Conservation (phyloP, 2,888 invertebrate genomes). For the Resseliella maxima region DNA sequence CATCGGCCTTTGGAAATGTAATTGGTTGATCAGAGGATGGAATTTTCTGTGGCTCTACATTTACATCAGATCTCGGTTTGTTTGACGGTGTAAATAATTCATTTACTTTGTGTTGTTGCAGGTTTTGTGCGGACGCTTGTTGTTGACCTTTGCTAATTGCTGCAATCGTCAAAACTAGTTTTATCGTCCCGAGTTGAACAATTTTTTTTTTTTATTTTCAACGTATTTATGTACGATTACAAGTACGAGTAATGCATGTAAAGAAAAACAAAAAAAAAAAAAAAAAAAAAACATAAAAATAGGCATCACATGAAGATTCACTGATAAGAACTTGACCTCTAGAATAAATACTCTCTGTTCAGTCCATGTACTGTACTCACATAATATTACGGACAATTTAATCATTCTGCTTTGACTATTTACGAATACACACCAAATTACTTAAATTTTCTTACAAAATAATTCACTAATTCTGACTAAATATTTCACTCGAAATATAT, state of each 20-base stretch:
- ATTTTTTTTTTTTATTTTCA: background rate
- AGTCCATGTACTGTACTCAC: background rate
- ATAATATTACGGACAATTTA: background rate
- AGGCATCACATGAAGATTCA: constrained; percentile 15
- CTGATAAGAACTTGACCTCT: constrained; percentile 29
- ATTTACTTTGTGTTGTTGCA: background rate
- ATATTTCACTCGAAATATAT: no score
- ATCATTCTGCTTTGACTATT: background rate
- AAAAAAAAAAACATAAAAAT: background rate
- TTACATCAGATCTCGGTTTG: background rate
- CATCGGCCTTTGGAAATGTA: constrained; percentile 17
- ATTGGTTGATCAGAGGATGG: background rate
- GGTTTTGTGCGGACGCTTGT: background rate
- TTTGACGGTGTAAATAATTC: background rate
- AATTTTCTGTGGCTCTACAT: background rate
- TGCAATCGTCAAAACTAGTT: constrained; percentile 54
- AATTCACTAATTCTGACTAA: no score
- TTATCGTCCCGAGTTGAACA: background rate
- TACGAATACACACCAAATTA: no score
- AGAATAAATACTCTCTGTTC: background rate
- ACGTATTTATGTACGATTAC: background rate
- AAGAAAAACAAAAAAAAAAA: background rate
- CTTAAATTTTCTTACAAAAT: no score
- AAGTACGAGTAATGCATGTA: background rate
- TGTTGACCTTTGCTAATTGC: constrained; percentile 50